Percentiles rank a stretch among this genome's conserved stretches.
Evolutionary conservation across 1,140 invertebrate species (phyloP).

Genomic region (Homalodisca vitripennis): DNA sequence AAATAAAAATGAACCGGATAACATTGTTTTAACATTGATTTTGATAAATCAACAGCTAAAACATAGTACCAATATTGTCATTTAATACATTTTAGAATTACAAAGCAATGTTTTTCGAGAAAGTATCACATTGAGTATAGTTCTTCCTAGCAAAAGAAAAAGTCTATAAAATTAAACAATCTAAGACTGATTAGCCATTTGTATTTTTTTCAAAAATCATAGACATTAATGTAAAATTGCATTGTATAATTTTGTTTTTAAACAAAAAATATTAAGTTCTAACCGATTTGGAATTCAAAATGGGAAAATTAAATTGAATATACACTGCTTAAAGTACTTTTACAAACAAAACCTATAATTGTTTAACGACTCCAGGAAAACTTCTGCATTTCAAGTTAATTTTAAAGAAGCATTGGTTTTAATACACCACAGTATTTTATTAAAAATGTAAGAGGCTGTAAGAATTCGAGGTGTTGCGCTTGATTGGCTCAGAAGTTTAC

Average conservation of each 20-base stretch:
- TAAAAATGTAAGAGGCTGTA: not conserved
- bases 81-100: not conserved
- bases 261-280: slow-evolving; percentile 1
- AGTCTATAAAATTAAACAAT: too few species aligned
- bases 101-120: not conserved
- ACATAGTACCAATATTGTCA: not conserved
- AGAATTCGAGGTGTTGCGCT: slow-evolving; percentile 7
- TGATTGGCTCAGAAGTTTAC: slow-evolving; percentile 3
- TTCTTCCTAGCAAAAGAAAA: not conserved
- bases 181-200: slow-evolving; percentile 16
- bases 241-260: slow-evolving; percentile 13
- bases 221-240: slow-evolving; percentile 20
- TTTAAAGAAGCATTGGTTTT: slow-evolving; percentile 16
- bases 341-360: slow-evolving; percentile 17
- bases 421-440: slow-evolving; percentile 11
- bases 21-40: not conserved
- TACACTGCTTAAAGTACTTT: not conserved
- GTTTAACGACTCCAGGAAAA: not conserved
- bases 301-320: slow-evolving; percentile 25
- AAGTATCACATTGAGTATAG: not conserved
- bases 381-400: not conserved
- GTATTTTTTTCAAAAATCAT: slow-evolving; percentile 28
- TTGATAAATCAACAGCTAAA: not conserved
- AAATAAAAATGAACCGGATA: slow-evolving; percentile 6
- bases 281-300: slow-evolving; percentile 21